Percentiles rank a stretch among this genome's conserved stretches.
Evolutionary conservation across 2,113 vertebrate species (phyloP).

Genomic region (Coturnix japonica): DNA sequence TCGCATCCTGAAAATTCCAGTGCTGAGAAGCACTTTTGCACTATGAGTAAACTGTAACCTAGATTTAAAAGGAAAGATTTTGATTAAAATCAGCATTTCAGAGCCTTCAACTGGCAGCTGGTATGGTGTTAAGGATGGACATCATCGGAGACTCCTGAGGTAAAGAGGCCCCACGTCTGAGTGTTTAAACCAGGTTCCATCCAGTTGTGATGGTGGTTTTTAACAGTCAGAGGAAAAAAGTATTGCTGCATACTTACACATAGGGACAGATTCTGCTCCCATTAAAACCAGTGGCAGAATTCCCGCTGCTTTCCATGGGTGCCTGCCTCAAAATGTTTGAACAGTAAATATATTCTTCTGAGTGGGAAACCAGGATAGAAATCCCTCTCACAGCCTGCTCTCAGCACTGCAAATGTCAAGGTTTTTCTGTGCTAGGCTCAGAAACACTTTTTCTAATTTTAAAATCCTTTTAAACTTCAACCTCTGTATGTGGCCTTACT

Average conservation of each 20-base stretch:
- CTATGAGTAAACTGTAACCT: slow-evolving; percentile 61
- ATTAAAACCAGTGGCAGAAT: slow-evolving; percentile 57
- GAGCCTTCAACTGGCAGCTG: slow-evolving; percentile 32
- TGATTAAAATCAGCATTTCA: slow-evolving; percentile 70
- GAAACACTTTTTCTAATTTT: slow-evolving; percentile 43
- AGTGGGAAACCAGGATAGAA: slow-evolving; percentile 64
- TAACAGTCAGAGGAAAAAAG: slow-evolving; percentile 50
- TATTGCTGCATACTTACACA: slow-evolving; percentile 43
- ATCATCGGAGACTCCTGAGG: slow-evolving; percentile 34
- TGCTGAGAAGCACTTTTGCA: slow-evolving; percentile 64
- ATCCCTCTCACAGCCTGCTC: slow-evolving; percentile 58
- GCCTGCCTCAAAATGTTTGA: slow-evolving; percentile 59
- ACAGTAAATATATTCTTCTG: slow-evolving; percentile 69
- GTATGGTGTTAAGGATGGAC: slow-evolving; percentile 46
- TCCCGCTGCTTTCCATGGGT: slow-evolving; percentile 60
- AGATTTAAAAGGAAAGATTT: slow-evolving; percentile 64
- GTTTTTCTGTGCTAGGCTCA: neutral
- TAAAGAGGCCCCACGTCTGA: slow-evolving; percentile 40
- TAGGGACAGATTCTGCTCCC: slow-evolving; percentile 55
- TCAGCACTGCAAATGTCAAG: slow-evolving; percentile 41
- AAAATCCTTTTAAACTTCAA: slow-evolving; percentile 56
- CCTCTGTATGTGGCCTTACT: slow-evolving; percentile 18
- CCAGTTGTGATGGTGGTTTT: slow-evolving; percentile 58
- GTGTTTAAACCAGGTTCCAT: slow-evolving; percentile 48
- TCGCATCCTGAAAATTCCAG: slow-evolving; percentile 70